Percentiles rank a stretch among this genome's conserved stretches.
phyloP scores from a whole-genome alignment of 2,888 invertebrate genomes.

The Troglohyphantes excavatus region DNA sequence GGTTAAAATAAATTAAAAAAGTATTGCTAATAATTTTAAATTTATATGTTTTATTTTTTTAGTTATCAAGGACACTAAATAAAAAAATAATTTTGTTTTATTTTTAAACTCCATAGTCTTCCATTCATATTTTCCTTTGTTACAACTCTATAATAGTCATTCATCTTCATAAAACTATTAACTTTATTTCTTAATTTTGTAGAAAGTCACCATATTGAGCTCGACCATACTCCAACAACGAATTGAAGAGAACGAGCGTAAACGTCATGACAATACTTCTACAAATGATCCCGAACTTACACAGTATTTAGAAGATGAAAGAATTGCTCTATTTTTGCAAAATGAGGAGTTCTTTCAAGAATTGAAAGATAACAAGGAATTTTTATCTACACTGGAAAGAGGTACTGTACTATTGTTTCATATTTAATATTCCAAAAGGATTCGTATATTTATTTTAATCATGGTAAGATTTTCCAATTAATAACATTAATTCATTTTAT shows the following conservation, averaged over 20 bases:
- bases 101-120: no score
- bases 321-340: slow-evolving; percentile 92
- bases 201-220: slow-evolving; percentile 80
- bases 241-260: slow-evolving; percentile 84
- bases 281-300: slow-evolving; percentile 83
- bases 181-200: background rate
- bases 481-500: no score
- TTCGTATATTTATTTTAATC: no score
- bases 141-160: background rate
- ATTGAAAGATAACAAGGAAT: slow-evolving; percentile 92
- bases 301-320: slow-evolving; percentile 91
- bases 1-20: no score
- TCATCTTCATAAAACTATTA: background rate
- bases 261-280: slow-evolving; percentile 81
- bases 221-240: slow-evolving; percentile 82
- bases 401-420: slow-evolving; percentile 19
- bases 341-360: slow-evolving; percentile 96
- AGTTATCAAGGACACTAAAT: no score
- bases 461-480: no score
- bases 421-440: no score
- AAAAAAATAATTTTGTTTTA: no score
- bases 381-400: slow-evolving; percentile 89
- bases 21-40: no score
- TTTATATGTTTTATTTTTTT: no score
- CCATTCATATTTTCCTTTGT: no score